phyloP scores from a whole-genome alignment of 92 coral and sea anemone genomes.

The Umimayanthus chanpuru region DNA sequence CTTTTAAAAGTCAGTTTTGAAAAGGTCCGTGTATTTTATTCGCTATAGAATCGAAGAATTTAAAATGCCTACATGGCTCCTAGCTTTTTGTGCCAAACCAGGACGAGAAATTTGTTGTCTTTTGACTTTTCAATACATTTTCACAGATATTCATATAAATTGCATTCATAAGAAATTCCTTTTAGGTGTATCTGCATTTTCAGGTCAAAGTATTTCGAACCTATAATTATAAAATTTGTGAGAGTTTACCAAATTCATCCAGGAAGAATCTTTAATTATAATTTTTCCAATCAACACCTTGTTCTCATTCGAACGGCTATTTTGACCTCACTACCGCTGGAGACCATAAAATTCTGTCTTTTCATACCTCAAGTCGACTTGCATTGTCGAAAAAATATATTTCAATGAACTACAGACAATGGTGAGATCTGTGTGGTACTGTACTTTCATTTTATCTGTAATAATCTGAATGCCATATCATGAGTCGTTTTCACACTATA shows the following conservation, averaged over 20 bases:
- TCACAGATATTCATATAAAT: neutral
- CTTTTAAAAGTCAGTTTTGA: neutral
- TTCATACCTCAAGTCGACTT: neutral
- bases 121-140: neutral
- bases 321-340: neutral
- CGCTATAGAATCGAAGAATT: neutral
- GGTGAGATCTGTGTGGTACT: neutral
- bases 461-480: conserved; percentile 9
- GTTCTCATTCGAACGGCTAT: neutral
- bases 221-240: neutral
- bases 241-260: neutral
- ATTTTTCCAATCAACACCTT: conserved; percentile 3
- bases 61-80: neutral
- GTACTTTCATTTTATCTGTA: conserved; percentile 15
- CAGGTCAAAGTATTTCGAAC: neutral
- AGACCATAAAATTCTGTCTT: neutral
- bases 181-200: neutral
- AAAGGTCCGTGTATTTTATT: neutral
- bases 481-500: neutral
- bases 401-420: neutral
- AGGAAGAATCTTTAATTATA: neutral
- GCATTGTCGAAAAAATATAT: neutral
- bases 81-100: neutral
- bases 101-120: neutral
- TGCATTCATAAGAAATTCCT: neutral